Evolutionary conservation across 1,140 invertebrate species (phyloP), one percentile per base, ranked within the genome.

Genomic region (Bombus pascuorum): DNA sequence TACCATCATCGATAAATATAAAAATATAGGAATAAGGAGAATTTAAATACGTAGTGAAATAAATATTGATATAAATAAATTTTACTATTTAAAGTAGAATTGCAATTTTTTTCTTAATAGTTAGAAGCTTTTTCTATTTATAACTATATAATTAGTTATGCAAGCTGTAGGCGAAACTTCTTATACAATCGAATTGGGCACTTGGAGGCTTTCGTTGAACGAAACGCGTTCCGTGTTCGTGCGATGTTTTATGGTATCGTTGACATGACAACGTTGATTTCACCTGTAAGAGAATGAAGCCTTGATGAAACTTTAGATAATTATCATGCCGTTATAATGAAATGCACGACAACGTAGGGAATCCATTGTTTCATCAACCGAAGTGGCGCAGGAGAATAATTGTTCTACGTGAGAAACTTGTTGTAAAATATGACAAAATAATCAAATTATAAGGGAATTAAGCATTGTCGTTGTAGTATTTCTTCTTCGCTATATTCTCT

Each of bases 401-500:
- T 81, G 53, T 74, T 81, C 22, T 15, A 10, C 70, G 80, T 73
- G 68, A 47, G 80, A 73, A 65, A 44, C 5, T 62, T 34, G 37
- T 39, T 34, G 53, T 44, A 73, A 81, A 75, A 66, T 39, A 9
- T 42, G 12, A 22, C 15, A 47, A 76, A 83, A 53, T 53, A 74
- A 82, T 82, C 53, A 71, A 57, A 81, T 81, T 70, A 80, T 39
- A 70, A 80, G 65, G 13, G 66, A 47, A 81, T 72, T 81, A 42
- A 71, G 28, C 25, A 42, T 42, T 59, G 28, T 71, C 22, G 10
- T 5, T 25, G 5, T 28, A 10, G 3, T 85, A 83, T 90, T 92
- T 88, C 91, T 81, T 79, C 74, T 91, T 92, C 85, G 88, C 91
- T 90, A 86, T 88, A 83, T 83, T 79, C 59, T 77, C 83, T 73